These are phyloP conservation scores for Pristionchus maxplancki DNA, from an alignment of 2,888 invertebrate species.

Conservation along the genomic window DNA sequence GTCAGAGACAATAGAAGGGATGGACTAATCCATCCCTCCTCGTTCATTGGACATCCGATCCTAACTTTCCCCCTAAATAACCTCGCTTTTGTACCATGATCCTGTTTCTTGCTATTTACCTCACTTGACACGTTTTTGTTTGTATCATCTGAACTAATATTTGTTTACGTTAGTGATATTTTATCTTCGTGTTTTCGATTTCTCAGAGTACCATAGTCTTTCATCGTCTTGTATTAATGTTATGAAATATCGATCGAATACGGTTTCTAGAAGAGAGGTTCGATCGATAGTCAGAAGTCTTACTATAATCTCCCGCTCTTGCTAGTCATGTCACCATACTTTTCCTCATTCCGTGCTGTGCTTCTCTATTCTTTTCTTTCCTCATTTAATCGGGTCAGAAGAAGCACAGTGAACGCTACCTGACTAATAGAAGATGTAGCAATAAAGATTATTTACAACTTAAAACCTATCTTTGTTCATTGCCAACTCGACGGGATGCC, in stretches of 20 bases:
- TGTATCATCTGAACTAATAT: constrained; percentile 18
- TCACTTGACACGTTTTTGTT: not conserved
- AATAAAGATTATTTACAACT: constrained; percentile 23
- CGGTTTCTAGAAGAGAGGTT: constrained; percentile 35
- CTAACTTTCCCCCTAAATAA: not conserved
- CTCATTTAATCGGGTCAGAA: constrained; percentile 15
- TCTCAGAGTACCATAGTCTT: constrained; percentile 44
- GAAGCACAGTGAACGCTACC: not conserved
- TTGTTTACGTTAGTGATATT: constrained; percentile 24
- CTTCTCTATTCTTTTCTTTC: not conserved
- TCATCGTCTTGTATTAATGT: constrained; percentile 29
- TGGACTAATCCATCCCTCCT: not conserved
- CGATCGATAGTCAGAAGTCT: not conserved
- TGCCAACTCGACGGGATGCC: not conserved
- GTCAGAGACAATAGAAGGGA: constrained; percentile 23
- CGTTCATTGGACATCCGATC: not conserved
- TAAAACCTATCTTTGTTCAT: not conserved
- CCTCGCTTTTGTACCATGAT: not conserved
- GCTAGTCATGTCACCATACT: constrained; percentile 23
- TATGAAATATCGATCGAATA: constrained; percentile 38
- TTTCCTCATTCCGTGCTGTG: not conserved
- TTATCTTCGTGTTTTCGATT: constrained; percentile 17
- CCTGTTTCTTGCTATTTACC: not conserved
- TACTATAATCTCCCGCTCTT: not conserved
- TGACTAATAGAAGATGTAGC: not conserved